Evolutionary conservation across 2,113 vertebrate species (phyloP).

Genomic region (Chionis minor): DNA sequence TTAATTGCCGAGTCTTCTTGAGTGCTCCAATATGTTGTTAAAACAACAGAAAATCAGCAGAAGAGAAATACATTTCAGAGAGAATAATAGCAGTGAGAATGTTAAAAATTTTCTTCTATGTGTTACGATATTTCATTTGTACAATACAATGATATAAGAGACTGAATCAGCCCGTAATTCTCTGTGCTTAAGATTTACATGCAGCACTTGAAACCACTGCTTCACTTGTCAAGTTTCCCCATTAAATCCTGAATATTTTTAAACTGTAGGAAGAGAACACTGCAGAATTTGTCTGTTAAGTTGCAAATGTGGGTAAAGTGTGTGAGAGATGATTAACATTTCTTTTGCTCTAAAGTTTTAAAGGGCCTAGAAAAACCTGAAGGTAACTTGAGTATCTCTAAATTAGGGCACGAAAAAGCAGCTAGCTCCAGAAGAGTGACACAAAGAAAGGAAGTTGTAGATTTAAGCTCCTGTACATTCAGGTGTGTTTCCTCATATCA

Average conservation of each 20-base stretch:
- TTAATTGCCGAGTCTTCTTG: neutral
- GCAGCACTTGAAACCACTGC: neutral
- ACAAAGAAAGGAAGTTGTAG: neutral
- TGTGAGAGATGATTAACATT: neutral
- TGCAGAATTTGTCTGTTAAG: neutral
- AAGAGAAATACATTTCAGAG: neutral
- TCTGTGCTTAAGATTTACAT: constrained; percentile 22
- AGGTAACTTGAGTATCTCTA: neutral
- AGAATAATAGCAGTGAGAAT: neutral
- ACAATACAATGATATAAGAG: neutral
- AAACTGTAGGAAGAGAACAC: constrained; percentile 6
- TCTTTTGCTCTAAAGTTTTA: neutral
- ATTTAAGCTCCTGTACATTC: neutral
- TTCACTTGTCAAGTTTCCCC: neutral
- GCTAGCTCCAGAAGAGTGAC: neutral
- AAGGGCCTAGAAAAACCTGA: neutral
- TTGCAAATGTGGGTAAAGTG: neutral
- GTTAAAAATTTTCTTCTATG: neutral
- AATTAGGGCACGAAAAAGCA: neutral
- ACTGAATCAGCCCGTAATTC: neutral
- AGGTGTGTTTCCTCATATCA: neutral
- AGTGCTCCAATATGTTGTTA: neutral
- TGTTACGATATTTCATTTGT: neutral
- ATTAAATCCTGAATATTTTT: constrained; percentile 45
- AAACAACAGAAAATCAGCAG: neutral